Base-by-base conservation (phyloP, 23 tunicate genomes). In the Trididemnum miniatum region DNA sequence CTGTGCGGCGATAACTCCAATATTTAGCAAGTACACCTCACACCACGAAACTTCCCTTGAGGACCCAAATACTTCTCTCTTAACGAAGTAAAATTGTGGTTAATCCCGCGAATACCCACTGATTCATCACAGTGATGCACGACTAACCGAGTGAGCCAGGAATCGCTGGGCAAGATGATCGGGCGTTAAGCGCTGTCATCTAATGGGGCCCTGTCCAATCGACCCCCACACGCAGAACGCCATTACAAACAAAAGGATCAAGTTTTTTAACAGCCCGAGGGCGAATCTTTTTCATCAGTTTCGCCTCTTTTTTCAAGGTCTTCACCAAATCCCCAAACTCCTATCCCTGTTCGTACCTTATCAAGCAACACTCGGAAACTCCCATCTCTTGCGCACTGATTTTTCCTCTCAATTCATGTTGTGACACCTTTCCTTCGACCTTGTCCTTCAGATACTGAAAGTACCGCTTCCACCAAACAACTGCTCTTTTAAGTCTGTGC, bases 1-100 rank as follows among this genome's bases (percentile, higher is more conserved):
- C n/a, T 18, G 5, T 22, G 15, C 26, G 23, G 15, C n/a, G 15
- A 26, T 26, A 62, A 3, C 5, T 12, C 15, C 23, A 18, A 24
- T n/a, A 22, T 12, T 62, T 3, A 5, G 25, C 26, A 4, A 62
- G 5, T 3, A 26, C 15, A 62, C 28, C 5, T 62, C 67, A 3
- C 26, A 62, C 67, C 28, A 24, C 26, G 29, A 5, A 22, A 20
- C 26, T 26, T 24, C 67, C 26, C 29, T 62, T 62, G 26, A 24
- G 15, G 26, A 62, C n/a, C 67, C 67, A 62, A 62, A 62, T n/a
- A 62, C 29, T 62, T 62, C n/a, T 62, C 25, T n/a, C 67, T 62
- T 24, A 62, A n/a, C 5, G 26, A 62, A 62, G 67, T 26, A 22
- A 22, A 62, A 62, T 22, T 62, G n/a, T 62, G 67, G 26, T 5